phyloP scores from a whole-genome alignment of 1,140 invertebrate species.

The Drosophila erecta region DNA sequence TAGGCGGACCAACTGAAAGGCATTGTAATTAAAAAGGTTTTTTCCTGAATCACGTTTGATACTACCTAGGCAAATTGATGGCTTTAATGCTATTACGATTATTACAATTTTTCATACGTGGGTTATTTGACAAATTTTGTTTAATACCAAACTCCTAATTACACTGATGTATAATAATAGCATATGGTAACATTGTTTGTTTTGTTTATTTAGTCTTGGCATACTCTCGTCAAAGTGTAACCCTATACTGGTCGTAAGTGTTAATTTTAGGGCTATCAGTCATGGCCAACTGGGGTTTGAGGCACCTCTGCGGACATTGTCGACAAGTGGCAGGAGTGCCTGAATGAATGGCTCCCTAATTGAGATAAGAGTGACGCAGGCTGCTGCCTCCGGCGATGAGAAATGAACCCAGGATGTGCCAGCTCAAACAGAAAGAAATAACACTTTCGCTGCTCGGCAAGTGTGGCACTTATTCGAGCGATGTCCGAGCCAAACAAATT shows the following conservation, averaged over 20 bases:
- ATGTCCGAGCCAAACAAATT: conserved; percentile 46
- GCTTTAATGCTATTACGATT: not conserved
- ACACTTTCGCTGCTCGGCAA: conserved; percentile 25
- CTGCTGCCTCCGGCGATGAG: conserved; percentile 50
- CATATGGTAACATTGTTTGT: too few species aligned
- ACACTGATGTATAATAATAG: too few species aligned
- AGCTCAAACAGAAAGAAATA: conserved; percentile 37
- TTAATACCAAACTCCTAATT: too few species aligned
- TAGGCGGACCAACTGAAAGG: not conserved
- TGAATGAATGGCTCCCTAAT: conserved; percentile 71
- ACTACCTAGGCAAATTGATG: conserved; percentile 3
- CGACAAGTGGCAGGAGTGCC: conserved; percentile 55
- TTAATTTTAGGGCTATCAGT: conserved; percentile 27
- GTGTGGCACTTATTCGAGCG: conserved; percentile 1
- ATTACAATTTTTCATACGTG: too few species aligned
- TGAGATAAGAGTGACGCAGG: conserved; percentile 70
- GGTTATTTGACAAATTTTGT: too few species aligned
- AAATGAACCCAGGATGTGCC: conserved; percentile 49
- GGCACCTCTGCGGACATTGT: conserved; percentile 18
- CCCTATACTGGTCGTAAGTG: not conserved
- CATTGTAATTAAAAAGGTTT: conserved; percentile 9
- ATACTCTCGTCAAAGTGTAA: not conserved
- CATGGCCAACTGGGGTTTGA: conserved; percentile 3
- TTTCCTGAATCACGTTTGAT: not conserved
- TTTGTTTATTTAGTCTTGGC: not conserved